Evolutionary conservation across 2,888 invertebrate species (phyloP).

Genomic region (Cryptus armator): DNA sequence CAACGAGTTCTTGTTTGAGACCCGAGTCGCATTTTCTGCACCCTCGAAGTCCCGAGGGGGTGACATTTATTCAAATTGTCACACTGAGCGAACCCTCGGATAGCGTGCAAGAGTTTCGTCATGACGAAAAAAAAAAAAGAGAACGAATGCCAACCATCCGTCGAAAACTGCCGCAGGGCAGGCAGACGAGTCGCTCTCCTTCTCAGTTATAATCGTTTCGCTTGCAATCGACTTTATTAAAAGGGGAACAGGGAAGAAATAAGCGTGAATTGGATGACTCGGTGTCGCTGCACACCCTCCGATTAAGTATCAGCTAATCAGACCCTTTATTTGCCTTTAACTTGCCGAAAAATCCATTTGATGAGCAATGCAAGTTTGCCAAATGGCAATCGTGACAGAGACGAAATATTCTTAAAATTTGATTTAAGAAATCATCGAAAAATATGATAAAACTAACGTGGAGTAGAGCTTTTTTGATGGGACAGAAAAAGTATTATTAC

Average conservation of each 20-base stretch:
- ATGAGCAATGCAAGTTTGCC: background rate
- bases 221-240: slow-evolving; percentile 16
- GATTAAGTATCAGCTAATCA: background rate
- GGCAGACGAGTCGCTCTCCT: too few species aligned
- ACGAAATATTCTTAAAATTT: too few species aligned
- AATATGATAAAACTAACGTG: too few species aligned
- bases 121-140: too few species aligned
- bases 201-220: background rate
- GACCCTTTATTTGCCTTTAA: background rate
- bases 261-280: background rate
- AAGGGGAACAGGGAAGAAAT: slow-evolving; percentile 9
- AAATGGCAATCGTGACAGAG: background rate
- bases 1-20: too few species aligned
- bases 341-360: background rate
- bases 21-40: slow-evolving; percentile 3
- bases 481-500: too few species aligned
- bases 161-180: slow-evolving; percentile 6
- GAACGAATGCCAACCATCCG: slow-evolving; percentile 7
- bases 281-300: background rate
- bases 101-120: background rate
- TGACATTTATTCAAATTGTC: slow-evolving; percentile 4
- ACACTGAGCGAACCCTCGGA: background rate
- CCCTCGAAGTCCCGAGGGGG: slow-evolving; percentile 18
- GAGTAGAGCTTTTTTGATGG: too few species aligned
- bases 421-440: too few species aligned